A percentile compares a stretch with the other conserved stretches of the same genome.
phyloP scores from a whole-genome alignment of 2,113 vertebrate species.

The Aldabrachelys gigantea region DNA sequence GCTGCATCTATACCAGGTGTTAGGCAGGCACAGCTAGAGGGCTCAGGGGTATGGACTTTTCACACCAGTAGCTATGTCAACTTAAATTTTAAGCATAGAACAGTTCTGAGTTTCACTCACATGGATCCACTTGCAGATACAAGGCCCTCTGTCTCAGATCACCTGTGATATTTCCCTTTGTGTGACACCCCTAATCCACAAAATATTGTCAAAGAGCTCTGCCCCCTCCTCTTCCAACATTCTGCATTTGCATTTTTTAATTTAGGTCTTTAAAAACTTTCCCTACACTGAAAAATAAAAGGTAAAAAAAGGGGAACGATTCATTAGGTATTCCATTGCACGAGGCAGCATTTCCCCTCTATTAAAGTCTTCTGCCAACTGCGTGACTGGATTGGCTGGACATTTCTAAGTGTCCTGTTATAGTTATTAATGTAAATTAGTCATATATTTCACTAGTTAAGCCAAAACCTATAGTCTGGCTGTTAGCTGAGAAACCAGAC shows the following conservation, averaged over 20 bases:
- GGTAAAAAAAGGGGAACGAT: not conserved
- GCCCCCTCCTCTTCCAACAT: not conserved
- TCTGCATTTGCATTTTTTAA: rapidly evolving
- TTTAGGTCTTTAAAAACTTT: not conserved
- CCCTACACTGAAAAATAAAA: not conserved
- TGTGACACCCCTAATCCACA: not conserved
- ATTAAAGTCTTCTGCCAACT: not conserved
- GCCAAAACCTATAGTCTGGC: slow-evolving; percentile 45
- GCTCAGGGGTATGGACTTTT: not conserved
- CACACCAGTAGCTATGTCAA: not conserved
- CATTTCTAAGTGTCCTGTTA: slow-evolving; percentile 37
- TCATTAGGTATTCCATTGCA: not conserved
- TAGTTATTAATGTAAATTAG: slow-evolving; percentile 56
- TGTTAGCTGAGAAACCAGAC: slow-evolving; percentile 40
- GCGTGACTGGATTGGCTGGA: not conserved
- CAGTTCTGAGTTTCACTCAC: not conserved
- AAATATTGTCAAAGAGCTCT: rapidly evolving
- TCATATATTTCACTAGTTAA: slow-evolving; percentile 65
- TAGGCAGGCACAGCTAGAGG: not conserved
- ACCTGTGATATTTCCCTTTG: not conserved
- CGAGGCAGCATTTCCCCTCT: not conserved
- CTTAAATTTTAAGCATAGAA: not conserved
- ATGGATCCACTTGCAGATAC: not conserved
- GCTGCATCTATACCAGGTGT: not conserved
- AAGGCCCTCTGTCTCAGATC: too few species aligned